A percentile compares a stretch with the other conserved stretches of the same genome.
phyloP scores from a whole-genome alignment of 2,888 invertebrate species.

The Schrankia costaestrigalis region DNA sequence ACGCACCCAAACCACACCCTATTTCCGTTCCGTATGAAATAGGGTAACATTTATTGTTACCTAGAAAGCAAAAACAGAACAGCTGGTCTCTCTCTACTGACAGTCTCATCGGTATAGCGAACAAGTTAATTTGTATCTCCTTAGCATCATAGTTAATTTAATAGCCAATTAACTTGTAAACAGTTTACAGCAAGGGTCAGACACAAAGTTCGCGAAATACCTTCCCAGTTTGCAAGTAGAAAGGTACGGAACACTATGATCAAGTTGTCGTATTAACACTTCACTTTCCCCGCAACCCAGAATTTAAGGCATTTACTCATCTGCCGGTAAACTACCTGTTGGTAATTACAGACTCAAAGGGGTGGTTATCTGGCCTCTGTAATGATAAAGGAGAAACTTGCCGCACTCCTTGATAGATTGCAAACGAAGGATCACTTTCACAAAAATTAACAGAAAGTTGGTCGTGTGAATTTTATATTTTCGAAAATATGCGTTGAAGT shows the following conservation, averaged over 20 bases:
- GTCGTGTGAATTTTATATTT: slow-evolving; percentile 65
- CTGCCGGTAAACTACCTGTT: slow-evolving; percentile 65
- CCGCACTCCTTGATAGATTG: slow-evolving; percentile 63
- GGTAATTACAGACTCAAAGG: slow-evolving; percentile 62
- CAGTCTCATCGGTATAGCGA: slow-evolving; percentile 13
- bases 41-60: slow-evolving; percentile 56
- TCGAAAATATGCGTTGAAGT: slow-evolving; percentile 54
- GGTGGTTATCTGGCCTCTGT: slow-evolving; percentile 48
- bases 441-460: slow-evolving; percentile 75
- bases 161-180: slow-evolving; percentile 47
- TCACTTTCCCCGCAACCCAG: slow-evolving; percentile 75
- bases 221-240: slow-evolving; percentile 56
- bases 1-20: slow-evolving; percentile 71
- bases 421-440: slow-evolving; percentile 74
- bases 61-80: slow-evolving; percentile 51
- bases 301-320: slow-evolving; percentile 77
- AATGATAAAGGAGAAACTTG: slow-evolving; percentile 66
- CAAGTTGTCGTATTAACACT: slow-evolving; percentile 75
- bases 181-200: slow-evolving; percentile 47
- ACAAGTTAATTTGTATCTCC: slow-evolving; percentile 29
- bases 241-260: slow-evolving; percentile 62
- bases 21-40: slow-evolving; percentile 68
- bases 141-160: slow-evolving; percentile 35
- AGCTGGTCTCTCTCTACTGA: slow-evolving; percentile 37
- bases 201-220: slow-evolving; percentile 48